These are phyloP conservation scores for Nymphalis c-album DNA, from an alignment of 2,888 invertebrate species.

Conservation along the genomic window DNA sequence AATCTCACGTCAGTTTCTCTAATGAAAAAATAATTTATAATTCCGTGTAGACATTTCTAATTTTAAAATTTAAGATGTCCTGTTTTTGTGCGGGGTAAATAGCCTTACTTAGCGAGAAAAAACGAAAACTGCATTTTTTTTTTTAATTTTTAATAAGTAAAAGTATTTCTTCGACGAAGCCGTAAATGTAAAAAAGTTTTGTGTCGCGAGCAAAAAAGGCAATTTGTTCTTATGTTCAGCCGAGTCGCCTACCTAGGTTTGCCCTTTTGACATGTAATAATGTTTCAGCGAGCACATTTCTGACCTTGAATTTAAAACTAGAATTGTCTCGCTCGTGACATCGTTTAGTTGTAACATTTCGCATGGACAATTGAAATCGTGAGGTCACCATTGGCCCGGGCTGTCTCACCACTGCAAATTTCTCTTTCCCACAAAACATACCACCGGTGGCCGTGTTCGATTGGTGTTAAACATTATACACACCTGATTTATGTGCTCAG, in stretches of 20 bases:
- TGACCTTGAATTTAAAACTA: slow-evolving; percentile 77
- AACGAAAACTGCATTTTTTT: not conserved
- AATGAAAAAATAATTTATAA: slow-evolving; percentile 22
- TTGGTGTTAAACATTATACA: slow-evolving; percentile 40
- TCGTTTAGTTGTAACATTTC: slow-evolving; percentile 77
- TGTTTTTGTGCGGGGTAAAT: slow-evolving; percentile 10
- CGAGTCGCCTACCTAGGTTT: slow-evolving; percentile 7
- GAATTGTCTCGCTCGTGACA: slow-evolving; percentile 75
- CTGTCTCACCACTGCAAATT: slow-evolving; percentile 74
- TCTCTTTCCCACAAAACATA: slow-evolving; percentile 73
- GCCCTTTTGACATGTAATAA: slow-evolving; percentile 42
- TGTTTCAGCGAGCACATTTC: slow-evolving; percentile 63
- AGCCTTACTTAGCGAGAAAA: slow-evolving; percentile 5
- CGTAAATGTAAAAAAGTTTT: slow-evolving; percentile 13
- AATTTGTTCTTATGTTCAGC: slow-evolving; percentile 7
- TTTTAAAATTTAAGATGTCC: slow-evolving; percentile 6
- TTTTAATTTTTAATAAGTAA: not conserved
- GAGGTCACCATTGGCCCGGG: slow-evolving; percentile 76
- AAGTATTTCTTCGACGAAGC: slow-evolving; percentile 5
- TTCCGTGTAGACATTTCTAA: slow-evolving; percentile 6
- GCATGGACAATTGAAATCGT: slow-evolving; percentile 81
- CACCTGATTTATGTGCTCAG: slow-evolving; percentile 31
- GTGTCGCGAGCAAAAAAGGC: slow-evolving; percentile 13
- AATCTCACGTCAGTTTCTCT: slow-evolving; percentile 27
- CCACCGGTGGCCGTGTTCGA: slow-evolving; percentile 54